These are phyloP conservation scores for Cricetomys ansorgei DNA, from an alignment of 2,113 vertebrate species.

Conservation along the genomic window DNA sequence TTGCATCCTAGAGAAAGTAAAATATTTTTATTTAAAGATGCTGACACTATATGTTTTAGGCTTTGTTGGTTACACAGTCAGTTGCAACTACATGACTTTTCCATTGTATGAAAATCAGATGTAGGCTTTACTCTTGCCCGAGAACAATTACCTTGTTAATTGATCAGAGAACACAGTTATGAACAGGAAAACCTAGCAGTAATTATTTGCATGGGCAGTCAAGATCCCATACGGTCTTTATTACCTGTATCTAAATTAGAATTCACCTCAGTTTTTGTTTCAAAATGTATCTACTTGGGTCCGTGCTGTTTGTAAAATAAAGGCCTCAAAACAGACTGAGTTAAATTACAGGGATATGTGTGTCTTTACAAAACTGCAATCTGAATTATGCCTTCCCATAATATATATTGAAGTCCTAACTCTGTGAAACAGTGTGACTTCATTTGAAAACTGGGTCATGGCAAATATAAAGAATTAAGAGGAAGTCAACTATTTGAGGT, in stretches of 20 bases:
- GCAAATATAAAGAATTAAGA: neutral
- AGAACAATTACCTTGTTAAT: neutral
- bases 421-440: neutral
- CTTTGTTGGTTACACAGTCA: neutral
- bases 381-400: neutral
- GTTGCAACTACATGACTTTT: neutral
- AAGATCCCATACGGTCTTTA: neutral
- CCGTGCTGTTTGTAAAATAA: neutral
- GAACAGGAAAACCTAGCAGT: neutral
- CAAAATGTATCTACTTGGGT: neutral
- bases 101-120: neutral
- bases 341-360: neutral
- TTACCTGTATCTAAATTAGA: conserved; percentile 8
- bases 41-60: neutral
- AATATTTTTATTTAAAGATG: neutral
- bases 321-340: neutral
- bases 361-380: neutral
- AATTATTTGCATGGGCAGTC: neutral
- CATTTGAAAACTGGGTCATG: neutral
- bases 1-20: neutral
- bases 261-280: conserved; percentile 42
- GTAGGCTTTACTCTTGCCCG: neutral
- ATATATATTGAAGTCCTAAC: neutral
- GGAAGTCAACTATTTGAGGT: neutral
- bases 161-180: neutral